Evolutionary conservation across 2,113 vertebrate species (phyloP), one percentile per base, ranked within the genome.

Genomic region (Channa argus): DNA sequence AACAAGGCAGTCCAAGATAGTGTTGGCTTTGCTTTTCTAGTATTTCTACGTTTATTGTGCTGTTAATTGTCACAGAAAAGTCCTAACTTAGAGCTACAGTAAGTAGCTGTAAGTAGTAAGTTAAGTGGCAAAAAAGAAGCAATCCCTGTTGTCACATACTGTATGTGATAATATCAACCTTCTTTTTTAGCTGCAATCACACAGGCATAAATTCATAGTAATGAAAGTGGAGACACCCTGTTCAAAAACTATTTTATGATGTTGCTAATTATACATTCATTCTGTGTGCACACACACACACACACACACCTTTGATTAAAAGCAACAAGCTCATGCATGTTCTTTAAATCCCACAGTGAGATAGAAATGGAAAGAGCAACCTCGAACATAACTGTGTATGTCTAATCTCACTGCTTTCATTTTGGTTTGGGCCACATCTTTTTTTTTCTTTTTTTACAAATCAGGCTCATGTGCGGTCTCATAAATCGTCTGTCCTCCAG

Each of bases 381-480:
- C n/a, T 8, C 10, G 15, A n/a, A 43, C 8, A 9, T 2, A 44
- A 37, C 0, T 3, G 2, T 50, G 24, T 14, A 3, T 2, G 39
- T 5, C 43, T 24, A 6, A 44, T 59, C 33, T 52, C 2, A 54
- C 6, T 39, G 47, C 10, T 50, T 38, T 2, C 37, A 3, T 38
- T 44, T 24, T 24, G 24, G 24, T 24, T 24, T 24, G 24, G 24
- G 24, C 24, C 24, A 1, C 24, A 24, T 24, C 24, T 24, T 24
- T 24, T 7, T 63, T 15, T 44, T 24, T n/a, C n/a, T 0, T n/a
- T 34, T 41, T 41, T 8, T 37, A 33, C 64, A 24, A 33, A 13
- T 53, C 84, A 93, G 93, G 24, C 88, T 95, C 61, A 79, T 94
- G 44, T 44, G 81, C 5, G 94, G 94, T 11, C 87, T 95, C 24